phyloP scores from a whole-genome alignment of 2,113 vertebrate species.

The Cervus canadensis region DNA sequence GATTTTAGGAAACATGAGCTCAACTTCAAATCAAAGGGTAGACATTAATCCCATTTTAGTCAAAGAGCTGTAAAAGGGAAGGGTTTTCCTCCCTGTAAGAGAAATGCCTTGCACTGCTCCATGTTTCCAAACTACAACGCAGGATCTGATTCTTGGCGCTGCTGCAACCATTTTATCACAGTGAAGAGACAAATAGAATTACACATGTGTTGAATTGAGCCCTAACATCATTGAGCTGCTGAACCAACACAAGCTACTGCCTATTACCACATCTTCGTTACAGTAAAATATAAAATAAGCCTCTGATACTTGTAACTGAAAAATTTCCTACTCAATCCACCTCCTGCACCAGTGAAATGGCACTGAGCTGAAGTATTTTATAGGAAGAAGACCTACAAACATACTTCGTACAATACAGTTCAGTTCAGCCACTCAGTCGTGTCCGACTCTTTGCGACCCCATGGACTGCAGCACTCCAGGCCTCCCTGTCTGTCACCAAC shows the following conservation, averaged over 20 bases:
- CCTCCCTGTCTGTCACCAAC: neutral
- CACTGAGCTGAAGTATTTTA: neutral
- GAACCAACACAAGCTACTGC: neutral
- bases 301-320: neutral
- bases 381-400: neutral
- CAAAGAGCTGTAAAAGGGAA: neutral
- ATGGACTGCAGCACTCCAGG: neutral
- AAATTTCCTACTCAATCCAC: neutral
- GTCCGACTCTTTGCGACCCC: neutral
- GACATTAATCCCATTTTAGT: neutral
- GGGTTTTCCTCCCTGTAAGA: neutral
- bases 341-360: neutral
- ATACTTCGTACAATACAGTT: neutral
- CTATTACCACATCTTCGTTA: neutral
- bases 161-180: neutral
- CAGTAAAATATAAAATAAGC: neutral
- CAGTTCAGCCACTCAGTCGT: neutral
- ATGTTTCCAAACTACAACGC: neutral
- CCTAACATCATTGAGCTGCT: neutral
- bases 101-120: neutral
- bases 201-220: neutral
- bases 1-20: neutral
- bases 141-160: neutral
- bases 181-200: neutral
- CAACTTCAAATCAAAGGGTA: neutral